Percentiles rank a stretch among this genome's conserved stretches.
phyloP scores from a whole-genome alignment of 2,888 invertebrate genomes.

The Congeria kusceri region DNA sequence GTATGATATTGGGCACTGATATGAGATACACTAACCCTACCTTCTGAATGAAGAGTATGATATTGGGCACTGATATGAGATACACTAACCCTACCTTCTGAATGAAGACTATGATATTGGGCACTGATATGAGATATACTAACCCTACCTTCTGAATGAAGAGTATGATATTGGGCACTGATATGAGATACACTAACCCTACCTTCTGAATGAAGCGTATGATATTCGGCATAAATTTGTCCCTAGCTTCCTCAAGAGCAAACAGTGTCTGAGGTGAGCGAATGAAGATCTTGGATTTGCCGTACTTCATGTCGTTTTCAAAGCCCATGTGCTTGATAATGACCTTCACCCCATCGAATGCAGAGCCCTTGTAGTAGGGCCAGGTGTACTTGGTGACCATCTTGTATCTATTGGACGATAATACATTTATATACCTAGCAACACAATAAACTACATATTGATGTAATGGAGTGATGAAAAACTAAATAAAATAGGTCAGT shows the following conservation, averaged over 20 bases:
- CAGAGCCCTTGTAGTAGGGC: constrained; percentile 95
- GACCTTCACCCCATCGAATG: constrained; percentile 93
- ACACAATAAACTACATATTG: too few relatives aligned
- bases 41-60: constrained; percentile 95
- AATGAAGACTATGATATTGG: constrained; percentile 94
- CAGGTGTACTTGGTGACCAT: constrained; percentile 98
- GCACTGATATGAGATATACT: too few relatives aligned
- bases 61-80: too few relatives aligned
- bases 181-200: too few relatives aligned
- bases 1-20: constrained; percentile 94
- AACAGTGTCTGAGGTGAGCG: constrained; percentile 96
- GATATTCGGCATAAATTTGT: constrained; percentile 95
- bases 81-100: constrained; percentile 89
- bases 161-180: constrained; percentile 94
- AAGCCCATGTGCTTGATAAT: constrained; percentile 93
- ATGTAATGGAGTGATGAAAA: too few relatives aligned
- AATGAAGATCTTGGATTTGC: constrained; percentile 98
- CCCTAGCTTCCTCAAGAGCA: constrained; percentile 93
- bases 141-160: constrained; percentile 94
- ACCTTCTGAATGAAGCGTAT: constrained; percentile 97
- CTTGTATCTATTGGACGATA: constrained; percentile 91
- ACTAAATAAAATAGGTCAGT: too few relatives aligned
- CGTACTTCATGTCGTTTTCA: constrained; percentile 94
- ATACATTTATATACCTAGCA: too few relatives aligned
- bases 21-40: too few relatives aligned